Base-by-base conservation (phyloP, 2,888 invertebrate genomes). In the Tyria jacobaeae region DNA sequence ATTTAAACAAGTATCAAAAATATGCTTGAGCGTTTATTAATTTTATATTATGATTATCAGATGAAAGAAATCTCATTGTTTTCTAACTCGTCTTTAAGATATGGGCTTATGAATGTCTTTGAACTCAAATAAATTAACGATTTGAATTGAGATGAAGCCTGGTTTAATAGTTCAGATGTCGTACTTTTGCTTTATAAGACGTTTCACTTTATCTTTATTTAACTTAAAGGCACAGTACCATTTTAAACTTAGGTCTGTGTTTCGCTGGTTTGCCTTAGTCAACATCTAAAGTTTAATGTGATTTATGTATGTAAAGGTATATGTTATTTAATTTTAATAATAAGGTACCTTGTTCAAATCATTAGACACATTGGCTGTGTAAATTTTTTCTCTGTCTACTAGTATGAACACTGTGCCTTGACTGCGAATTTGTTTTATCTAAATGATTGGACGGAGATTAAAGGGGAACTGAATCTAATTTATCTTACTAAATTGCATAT, bases 401-500 rank as follows among this genome's bases (percentile, higher is more conserved):
- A 7, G 21, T 7, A 14, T 21, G 34, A 51, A 14, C 34, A 51
- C 21, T 34, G 7, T 12, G 34, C 3, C 17, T 21, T 12, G 15
- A 34, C 17, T 24, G 24, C 24, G 2, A 41, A 27, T 41, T 54
- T 14, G n/a, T 12, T 27, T 10, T 39, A n/a, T 9, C 12, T 14
- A 14, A 51, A 15, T 27, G 7, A 54, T 27, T 1, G 9, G 9
- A 21, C 34, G 9, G 27, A 9, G 21, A 9, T 55, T 34, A 41
- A 3, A 47, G 17, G n/a, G 25, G 12, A 31, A 37, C 15, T 27
- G 35, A 47, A n/a, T n/a, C n/a, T 49, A 53, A 62, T 62, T 54
- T 39, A 57, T 62, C 51, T 44, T 44, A 25, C 37, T 53, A 35
- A 47, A 51, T 41, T 52, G 51, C 4, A 15, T 15, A 25, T n/a